Conservation (phyloP, 2,888 invertebrate species). For the Argyresthia goedartella region DNA sequence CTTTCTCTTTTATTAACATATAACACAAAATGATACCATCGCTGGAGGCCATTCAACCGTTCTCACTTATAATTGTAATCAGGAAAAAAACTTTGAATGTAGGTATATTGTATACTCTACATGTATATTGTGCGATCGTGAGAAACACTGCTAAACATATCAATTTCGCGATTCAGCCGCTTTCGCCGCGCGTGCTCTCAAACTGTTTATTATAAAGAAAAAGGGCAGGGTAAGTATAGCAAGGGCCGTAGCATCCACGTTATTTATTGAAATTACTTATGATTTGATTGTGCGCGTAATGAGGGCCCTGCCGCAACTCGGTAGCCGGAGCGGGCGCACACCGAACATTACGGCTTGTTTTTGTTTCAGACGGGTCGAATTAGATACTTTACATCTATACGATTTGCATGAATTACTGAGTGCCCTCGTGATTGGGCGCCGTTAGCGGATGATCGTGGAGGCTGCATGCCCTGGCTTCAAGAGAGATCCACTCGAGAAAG, state of each 20-base stretch:
- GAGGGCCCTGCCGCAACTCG: constrained; percentile 40
- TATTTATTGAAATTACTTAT: constrained; percentile 70
- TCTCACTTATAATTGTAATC: background rate
- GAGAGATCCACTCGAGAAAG: background rate
- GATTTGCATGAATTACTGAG: constrained; percentile 11
- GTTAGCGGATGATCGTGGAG: constrained; percentile 7
- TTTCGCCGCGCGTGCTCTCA: constrained; percentile 56
- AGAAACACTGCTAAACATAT: constrained; percentile 61
- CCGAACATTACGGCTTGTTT: constrained; percentile 52
- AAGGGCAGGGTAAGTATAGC: constrained; percentile 48
- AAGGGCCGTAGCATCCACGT: constrained; percentile 13
- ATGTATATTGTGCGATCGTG: constrained; percentile 42
- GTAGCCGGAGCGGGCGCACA: constrained; percentile 37
- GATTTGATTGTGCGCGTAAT: constrained; percentile 63
- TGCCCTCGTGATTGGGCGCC: constrained; percentile 8
- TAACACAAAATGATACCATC: background rate
- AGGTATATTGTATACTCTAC: background rate
- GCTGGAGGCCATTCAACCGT: background rate
- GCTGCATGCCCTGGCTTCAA: background rate
- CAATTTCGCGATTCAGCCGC: constrained; percentile 58
- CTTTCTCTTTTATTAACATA: background rate
- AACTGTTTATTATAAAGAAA: constrained; percentile 66
- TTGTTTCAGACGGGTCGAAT: constrained; percentile 50
- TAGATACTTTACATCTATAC: constrained; percentile 43
- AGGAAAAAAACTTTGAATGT: too few species aligned